Evolutionary conservation across 2,113 vertebrate genomes (phyloP).

Genomic region (Tetrax tetrax): DNA sequence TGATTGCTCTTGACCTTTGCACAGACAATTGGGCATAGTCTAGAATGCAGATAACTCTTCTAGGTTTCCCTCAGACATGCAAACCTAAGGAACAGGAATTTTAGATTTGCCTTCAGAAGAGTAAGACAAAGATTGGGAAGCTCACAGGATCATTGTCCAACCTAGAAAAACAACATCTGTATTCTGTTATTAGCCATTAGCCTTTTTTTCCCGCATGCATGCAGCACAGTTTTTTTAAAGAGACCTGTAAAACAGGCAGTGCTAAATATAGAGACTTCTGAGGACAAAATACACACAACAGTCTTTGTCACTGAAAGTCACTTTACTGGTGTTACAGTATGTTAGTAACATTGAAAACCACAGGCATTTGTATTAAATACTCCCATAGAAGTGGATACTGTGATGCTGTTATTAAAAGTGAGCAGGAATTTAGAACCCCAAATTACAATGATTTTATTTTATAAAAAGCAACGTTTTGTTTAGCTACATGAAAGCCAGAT

Average conservation of each 20-base stretch:
- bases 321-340: conserved; percentile 78
- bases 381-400: conserved; percentile 59
- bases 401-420: conserved; percentile 66
- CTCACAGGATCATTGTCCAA: background rate
- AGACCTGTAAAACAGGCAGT: background rate
- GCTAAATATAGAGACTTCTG: background rate
- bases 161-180: background rate
- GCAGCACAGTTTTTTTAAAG: background rate
- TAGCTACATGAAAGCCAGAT: conserved; percentile 64
- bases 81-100: background rate
- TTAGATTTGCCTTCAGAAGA: background rate
- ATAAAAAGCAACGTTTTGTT: conserved; percentile 71
- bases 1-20: background rate
- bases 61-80: background rate
- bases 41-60: background rate
- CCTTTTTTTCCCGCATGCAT: background rate
- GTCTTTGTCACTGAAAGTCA: conserved; percentile 69
- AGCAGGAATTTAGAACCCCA: conserved; percentile 65
- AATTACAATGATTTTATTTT: conserved; percentile 59
- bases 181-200: background rate
- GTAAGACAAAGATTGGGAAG: background rate
- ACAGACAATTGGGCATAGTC: background rate
- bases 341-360: conserved; percentile 74
- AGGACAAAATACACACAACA: conserved; percentile 6
- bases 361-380: conserved; percentile 69